Conservation (phyloP, 2,888 invertebrate species). For the Ashinkailepas kermadecensis region DNA sequence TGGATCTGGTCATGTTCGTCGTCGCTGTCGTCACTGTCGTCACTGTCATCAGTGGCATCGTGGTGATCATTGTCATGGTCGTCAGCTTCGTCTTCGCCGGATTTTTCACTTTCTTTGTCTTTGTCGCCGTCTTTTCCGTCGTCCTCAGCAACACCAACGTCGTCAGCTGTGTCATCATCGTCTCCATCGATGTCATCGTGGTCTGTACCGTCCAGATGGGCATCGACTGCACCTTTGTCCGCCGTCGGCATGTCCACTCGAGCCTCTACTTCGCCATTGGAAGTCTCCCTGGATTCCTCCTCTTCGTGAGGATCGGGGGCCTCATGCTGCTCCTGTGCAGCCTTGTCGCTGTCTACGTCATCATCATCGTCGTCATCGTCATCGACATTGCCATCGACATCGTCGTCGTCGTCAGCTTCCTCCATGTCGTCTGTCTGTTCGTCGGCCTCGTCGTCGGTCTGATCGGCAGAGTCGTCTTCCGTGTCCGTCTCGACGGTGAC, state of each 20-base stretch:
- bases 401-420: not conserved
- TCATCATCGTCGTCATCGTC: conserved; percentile 29
- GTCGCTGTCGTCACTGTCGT: conserved; percentile 37
- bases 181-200: conserved; percentile 29
- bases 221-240: conserved; percentile 30
- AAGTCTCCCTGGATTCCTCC: too few relatives aligned
- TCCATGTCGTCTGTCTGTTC: not conserved
- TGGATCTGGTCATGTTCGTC: conserved; percentile 42
- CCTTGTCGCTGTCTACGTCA: not conserved
- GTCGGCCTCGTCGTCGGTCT: not conserved
- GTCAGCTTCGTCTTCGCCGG: conserved; percentile 40
- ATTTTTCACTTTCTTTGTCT: conserved; percentile 26
- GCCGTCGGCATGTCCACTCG: not conserved
- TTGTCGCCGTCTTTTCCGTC: conserved; percentile 25
- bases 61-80: conserved; percentile 47
- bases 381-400: conserved; percentile 25
- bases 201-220: conserved; percentile 25
- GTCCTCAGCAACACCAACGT: conserved; percentile 34
- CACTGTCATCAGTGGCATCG: conserved; percentile 32
- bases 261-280: too few relatives aligned
- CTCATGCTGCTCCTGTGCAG: too few relatives aligned
- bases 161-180: conserved; percentile 32
- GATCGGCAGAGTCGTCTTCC: not conserved
- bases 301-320: too few relatives aligned
- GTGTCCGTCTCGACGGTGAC: conserved; percentile 2